A percentile compares a stretch with the other conserved stretches of the same genome.
Conservation (phyloP, 35 echinoderm and acorn worm species). For the Diadema setosum region DNA sequence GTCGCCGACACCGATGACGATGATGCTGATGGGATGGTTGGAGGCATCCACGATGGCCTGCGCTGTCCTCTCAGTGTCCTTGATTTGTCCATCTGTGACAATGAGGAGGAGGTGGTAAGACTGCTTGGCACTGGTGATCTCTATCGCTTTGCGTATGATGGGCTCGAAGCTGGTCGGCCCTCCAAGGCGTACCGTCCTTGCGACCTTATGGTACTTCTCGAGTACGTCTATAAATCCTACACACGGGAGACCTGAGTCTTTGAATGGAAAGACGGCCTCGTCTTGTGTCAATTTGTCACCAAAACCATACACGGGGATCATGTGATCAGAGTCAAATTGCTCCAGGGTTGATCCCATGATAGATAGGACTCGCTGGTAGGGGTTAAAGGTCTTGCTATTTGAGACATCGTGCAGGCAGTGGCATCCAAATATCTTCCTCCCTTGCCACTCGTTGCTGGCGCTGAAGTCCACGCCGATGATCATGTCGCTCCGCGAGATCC, state of each 20-base stretch:
- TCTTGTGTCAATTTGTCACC: conserved; percentile 65
- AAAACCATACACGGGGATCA: conserved; percentile 88
- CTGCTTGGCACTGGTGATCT: conserved; percentile 60
- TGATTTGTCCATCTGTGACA: conserved; percentile 78
- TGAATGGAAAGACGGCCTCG: conserved; percentile 59
- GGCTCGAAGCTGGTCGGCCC: conserved; percentile 94
- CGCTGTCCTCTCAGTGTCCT: conserved; percentile 14
- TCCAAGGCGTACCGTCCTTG: conserved; percentile 25
- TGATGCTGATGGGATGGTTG: conserved; percentile 83
- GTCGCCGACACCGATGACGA: conserved; percentile 87
- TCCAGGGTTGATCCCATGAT: conserved; percentile 91
- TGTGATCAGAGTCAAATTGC: conserved; percentile 88
- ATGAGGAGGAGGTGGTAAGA: conserved; percentile 89
- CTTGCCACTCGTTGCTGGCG: conserved; percentile 99
- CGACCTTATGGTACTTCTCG: conserved; percentile 49
- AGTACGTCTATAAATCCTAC: conserved; percentile 78
- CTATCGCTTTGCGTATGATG: conserved; percentile 81
- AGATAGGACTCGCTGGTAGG: conserved; percentile 83
- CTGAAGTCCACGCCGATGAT: conserved; percentile 96
- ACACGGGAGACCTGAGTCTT: conserved; percentile 37
- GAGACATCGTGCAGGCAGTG: conserved; percentile 77
- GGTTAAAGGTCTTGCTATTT: conserved; percentile 77
- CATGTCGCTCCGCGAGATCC: conserved; percentile 77
- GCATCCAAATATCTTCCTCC: conserved; percentile 52
- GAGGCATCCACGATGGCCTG: conserved; percentile 81